Percentiles rank a stretch among this genome's conserved stretches.
phyloP scores from a whole-genome alignment of 2,797 vertebrate genomes.

The Halcyon chelicuti region DNA sequence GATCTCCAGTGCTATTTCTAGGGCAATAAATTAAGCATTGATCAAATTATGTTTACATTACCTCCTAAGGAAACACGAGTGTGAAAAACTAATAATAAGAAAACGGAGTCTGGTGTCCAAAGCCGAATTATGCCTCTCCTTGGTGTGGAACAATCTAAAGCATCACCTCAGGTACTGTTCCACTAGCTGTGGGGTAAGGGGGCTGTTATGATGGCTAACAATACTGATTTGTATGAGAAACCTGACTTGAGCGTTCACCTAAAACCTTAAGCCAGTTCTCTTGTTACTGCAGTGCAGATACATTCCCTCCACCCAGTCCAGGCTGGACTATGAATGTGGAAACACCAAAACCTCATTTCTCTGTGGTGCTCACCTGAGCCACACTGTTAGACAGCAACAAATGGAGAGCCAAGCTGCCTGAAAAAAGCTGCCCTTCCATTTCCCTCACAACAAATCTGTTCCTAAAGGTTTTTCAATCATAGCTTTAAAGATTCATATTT shows the following conservation, averaged over 20 bases:
- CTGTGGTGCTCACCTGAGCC: neutral
- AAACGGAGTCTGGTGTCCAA: neutral
- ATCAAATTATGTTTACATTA: neutral
- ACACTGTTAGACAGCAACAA: neutral
- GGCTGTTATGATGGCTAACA: neutral
- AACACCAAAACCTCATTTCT: neutral
- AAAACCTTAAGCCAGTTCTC: neutral
- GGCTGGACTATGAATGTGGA: accelerated
- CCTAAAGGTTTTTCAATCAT: neutral
- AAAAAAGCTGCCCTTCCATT: neutral
- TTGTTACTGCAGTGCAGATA: neutral
- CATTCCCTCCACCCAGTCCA: accelerated
- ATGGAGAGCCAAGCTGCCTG: neutral
- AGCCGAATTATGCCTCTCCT: neutral
- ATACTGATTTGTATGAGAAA: neutral
- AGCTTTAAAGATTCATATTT: neutral
- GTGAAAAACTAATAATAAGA: neutral
- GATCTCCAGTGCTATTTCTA: constrained; percentile 19
- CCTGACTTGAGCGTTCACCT: neutral
- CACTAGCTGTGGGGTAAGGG: neutral
- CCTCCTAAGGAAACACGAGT: neutral
- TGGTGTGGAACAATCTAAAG: neutral
- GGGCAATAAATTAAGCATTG: constrained; percentile 46
- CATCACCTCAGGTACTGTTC: neutral
- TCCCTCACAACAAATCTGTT: neutral